phyloP scores from a whole-genome alignment of 2,888 invertebrate genomes.

The Macrostomum cliftonense region DNA sequence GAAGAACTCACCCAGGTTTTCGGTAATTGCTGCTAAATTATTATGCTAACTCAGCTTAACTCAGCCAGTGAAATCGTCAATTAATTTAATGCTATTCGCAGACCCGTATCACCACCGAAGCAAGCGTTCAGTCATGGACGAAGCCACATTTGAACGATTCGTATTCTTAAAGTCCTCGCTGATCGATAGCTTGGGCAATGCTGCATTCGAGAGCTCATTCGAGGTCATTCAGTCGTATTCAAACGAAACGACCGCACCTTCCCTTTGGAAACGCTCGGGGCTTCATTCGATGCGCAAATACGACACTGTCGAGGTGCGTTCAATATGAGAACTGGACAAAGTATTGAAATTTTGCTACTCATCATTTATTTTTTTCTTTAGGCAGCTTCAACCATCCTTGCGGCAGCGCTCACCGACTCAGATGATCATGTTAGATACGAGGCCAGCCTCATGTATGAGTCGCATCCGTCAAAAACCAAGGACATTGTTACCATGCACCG shows the following conservation, averaged over 20 bases:
- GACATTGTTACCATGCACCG: too few relatives aligned
- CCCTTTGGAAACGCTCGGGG: slow-evolving; percentile 19
- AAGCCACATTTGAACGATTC: slow-evolving; percentile 13
- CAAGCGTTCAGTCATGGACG: slow-evolving; percentile 16
- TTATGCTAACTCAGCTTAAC: too few relatives aligned
- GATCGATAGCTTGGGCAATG: slow-evolving; percentile 20
- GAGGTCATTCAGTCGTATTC: slow-evolving; percentile 20
- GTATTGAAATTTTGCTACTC: too few relatives aligned
- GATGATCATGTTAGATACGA: slow-evolving; percentile 19
- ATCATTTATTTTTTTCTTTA: slow-evolving; percentile 5
- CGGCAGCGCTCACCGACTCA: slow-evolving; percentile 17
- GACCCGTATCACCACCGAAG: slow-evolving; percentile 17
- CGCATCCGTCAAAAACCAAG: slow-evolving; percentile 14
- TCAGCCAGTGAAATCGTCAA: too few relatives aligned
- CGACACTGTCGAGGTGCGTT: slow-evolving; percentile 15
- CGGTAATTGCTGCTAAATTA: slow-evolving; percentile 13
- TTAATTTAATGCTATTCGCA: too few relatives aligned
- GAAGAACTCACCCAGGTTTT: slow-evolving; percentile 18
- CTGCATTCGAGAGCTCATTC: slow-evolving; percentile 16
- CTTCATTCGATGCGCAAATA: slow-evolving; percentile 19
- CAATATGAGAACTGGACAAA: too few relatives aligned
- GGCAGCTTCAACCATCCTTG: slow-evolving; percentile 16
- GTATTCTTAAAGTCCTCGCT: slow-evolving; percentile 17
- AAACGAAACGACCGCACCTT: slow-evolving; percentile 19
- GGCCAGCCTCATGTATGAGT: slow-evolving; percentile 15